A percentile compares a stretch with the other conserved stretches of the same genome.
Conservation (phyloP, 1,140 invertebrate genomes). For the Orchesella cincta region DNA sequence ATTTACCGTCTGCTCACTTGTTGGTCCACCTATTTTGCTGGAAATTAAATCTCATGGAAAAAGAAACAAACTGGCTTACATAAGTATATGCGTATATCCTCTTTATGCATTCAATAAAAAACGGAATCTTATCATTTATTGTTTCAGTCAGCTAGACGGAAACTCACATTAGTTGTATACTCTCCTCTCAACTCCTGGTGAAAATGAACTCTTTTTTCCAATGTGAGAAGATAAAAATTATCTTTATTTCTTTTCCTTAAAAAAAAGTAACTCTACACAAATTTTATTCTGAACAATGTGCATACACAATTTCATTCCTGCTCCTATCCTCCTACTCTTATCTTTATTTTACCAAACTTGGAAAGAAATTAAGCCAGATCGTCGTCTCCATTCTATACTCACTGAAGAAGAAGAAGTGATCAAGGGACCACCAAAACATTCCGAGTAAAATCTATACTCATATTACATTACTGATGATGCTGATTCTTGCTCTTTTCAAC, state of each 20-base stretch:
- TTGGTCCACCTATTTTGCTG: not conserved
- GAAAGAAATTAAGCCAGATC: not conserved
- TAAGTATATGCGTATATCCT: too few relatives aligned
- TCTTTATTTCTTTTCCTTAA: not conserved
- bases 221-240: not conserved
- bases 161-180: not conserved
- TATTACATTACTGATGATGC: not conserved
- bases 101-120: not conserved
- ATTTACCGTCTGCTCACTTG: not conserved
- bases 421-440: conserved; percentile 12
- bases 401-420: not conserved
- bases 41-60: too few relatives aligned
- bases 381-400: not conserved
- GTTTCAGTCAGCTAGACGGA: not conserved
- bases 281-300: not conserved
- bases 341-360: not conserved
- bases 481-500: too few relatives aligned
- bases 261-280: not conserved
- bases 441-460: not conserved
- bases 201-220: not conserved
- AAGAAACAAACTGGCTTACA: too few relatives aligned
- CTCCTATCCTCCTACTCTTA: not conserved
- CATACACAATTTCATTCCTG: not conserved
- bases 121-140: not conserved
- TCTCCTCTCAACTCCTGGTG: not conserved